Evolutionary conservation across 2,797 vertebrate species (phyloP).

Genomic region (Scolopax rusticola): DNA sequence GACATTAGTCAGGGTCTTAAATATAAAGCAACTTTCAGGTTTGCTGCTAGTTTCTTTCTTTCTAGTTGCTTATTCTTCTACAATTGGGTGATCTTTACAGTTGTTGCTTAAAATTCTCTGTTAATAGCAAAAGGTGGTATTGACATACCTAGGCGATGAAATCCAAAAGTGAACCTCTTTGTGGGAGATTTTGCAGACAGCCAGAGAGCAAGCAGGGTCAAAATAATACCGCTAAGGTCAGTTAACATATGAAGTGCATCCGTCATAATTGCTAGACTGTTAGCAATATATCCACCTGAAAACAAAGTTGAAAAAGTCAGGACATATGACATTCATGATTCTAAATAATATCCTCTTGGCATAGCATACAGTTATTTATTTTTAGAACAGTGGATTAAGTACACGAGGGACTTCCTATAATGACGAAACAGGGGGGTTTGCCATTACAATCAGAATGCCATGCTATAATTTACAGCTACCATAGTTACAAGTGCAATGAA

Average conservation of each 20-base stretch:
- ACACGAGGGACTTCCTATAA: background rate
- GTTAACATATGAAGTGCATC: conserved; percentile 96
- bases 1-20: background rate
- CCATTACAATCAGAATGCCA: background rate
- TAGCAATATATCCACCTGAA: conserved; percentile 94
- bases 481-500: conserved; percentile 1
- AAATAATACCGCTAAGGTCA: conserved; percentile 93
- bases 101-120: background rate
- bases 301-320: conserved; percentile 52
- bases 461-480: background rate
- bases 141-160: conserved; percentile 92
- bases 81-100: background rate
- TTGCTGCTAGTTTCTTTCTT: background rate
- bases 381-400: background rate
- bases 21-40: background rate
- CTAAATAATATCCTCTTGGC: background rate
- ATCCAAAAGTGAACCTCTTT: conserved; percentile 92
- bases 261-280: conserved; percentile 97
- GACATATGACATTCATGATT: background rate
- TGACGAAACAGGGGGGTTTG: background rate
- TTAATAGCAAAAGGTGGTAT: background rate
- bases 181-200: conserved; percentile 93
- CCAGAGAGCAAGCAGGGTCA: conserved; percentile 95
- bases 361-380: background rate
- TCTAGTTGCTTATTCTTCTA: background rate